Base-by-base conservation (phyloP, 92 coral and sea anemone genomes). In the Porites rus region DNA sequence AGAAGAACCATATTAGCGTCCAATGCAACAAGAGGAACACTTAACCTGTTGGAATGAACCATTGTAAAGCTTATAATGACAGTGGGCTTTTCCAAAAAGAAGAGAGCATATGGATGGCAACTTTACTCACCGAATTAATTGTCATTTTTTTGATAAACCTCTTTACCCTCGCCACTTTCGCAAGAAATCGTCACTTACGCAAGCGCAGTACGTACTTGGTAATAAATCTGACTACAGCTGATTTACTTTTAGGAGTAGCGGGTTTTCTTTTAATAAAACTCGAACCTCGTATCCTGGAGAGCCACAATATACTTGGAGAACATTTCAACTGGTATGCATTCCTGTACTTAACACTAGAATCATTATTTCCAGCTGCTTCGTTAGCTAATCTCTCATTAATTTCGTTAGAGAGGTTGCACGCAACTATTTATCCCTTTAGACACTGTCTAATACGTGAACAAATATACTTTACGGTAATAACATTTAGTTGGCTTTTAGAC, bases 121-220 rank as follows among this genome's bases (percentile, higher is more conserved):
- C 38, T n/a, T 52, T 50, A 22, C 24, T 51, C 74, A 22, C 51
- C n/a, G 84, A 69, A 52, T 67, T 19, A 4, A 14, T 68, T 10
- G 75, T 54, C 14, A 80, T 80, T 11, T 21, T 69, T 20, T 10
- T 25, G 11, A 64, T 65, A 8, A 78, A 78, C 71, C 76, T 16
- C 54, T 21, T 80, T 12, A 56, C 75, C 31, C 19, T 68, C 24
- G 16, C 22, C 64, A 31, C 67, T 56, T 51, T 69, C 9, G 58
- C 76, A 53, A 56, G 76, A 68, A 18, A 50, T 22, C 58, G 16
- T 53, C 75, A 56, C 9, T 6, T 80, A 6, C 85, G 85, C 76
- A 80, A 80, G 76, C 68, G 85, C 67, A 13, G 22, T 67, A 68
- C 75, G 22, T 80, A 52, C 76, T 51, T 80, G 19, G 24, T 76